These are phyloP conservation scores for Malurus melanocephalus DNA, from an alignment of 2,113 vertebrate species.

Conservation along the genomic window DNA sequence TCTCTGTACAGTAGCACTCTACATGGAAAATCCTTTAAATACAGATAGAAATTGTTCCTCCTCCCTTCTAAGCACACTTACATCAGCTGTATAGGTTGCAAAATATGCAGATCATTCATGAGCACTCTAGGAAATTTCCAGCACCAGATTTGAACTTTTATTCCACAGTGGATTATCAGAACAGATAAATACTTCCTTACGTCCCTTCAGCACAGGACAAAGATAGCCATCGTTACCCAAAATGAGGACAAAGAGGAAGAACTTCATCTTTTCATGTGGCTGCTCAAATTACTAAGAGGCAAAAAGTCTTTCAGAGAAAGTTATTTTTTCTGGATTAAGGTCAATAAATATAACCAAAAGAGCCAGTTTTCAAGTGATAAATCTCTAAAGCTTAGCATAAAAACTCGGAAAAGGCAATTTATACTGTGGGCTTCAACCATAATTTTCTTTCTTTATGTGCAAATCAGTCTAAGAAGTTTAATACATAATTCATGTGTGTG, in stretches of 20 bases:
- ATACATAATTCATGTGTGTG: conserved; percentile 38
- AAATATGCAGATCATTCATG: not conserved
- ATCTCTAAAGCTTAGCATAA: conserved; percentile 5
- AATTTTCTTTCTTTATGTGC: conserved; percentile 32
- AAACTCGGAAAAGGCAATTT: conserved; percentile 18
- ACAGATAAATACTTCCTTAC: not conserved
- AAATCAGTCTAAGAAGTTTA: conserved; percentile 4
- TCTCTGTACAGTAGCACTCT: not conserved
- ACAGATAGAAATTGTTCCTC: not conserved
- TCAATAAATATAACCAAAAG: conserved; percentile 31
- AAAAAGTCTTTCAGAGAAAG: not conserved
- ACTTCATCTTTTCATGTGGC: not conserved
- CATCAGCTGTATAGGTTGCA: not conserved
- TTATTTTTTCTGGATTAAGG: not conserved
- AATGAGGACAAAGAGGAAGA: not conserved
- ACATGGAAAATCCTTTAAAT: not conserved
- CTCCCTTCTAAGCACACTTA: not conserved
- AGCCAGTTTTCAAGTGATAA: conserved; percentile 3
- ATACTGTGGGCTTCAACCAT: not conserved
- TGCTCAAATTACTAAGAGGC: not conserved
- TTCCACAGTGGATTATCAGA: not conserved
- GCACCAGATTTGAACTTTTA: not conserved
- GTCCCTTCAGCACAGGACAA: not conserved
- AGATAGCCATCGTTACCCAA: not conserved
- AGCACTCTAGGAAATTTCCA: not conserved